Base-by-base conservation (phyloP, 2,797 vertebrate genomes). In the Parauchenoglanis ngamensis region DNA sequence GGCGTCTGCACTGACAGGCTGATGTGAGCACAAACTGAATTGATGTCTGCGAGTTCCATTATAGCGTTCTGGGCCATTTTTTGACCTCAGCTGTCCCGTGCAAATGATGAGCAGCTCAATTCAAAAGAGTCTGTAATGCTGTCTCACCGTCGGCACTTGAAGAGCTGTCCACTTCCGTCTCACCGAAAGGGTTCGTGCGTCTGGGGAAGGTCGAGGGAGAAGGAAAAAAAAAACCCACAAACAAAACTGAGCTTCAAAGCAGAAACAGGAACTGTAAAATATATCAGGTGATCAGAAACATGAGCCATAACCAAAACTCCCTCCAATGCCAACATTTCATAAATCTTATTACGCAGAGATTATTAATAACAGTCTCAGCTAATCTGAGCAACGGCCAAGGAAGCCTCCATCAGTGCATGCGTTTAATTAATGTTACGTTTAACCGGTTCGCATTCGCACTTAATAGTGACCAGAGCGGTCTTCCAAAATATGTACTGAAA, bases 121-220 rank as follows among this genome's bases (percentile, higher is more conserved):
- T 31, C 13, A 35, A 82, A 31, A 68, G 57, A 77, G 4, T 13
- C 70, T 19, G 56, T 88, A 2, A 44, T 44, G 77, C 84, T 78
- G 35, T 52, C 65, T 94, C 92, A 98, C 98, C 97, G 90, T 98
- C 95, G n/a, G 92, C 94, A 82, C 93, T 92, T 49, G 93, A 79
- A 57, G 92, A 92, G 72, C 93, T 93, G 56, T 96, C 93, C 0
- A 97, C 97, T 56, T 98, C 97, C 0, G 96, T 97, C 92, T 99
- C 98, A 72, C 98, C 98, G 90, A 99, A 99, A 0, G 98, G 98
- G 91, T 99, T 99, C 90, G 96, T 97, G 80, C 98, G 98, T 94
- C 98, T 99, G 92, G 82, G 31, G 44, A 77, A 65, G 13, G 40
- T 46, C 57, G 19, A 19, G 19, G 77, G 80, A 85, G 85, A 86